Percentiles rank a stretch among this genome's conserved stretches.
Conservation (phyloP, 2,888 invertebrate genomes). For the Spisula solida region DNA sequence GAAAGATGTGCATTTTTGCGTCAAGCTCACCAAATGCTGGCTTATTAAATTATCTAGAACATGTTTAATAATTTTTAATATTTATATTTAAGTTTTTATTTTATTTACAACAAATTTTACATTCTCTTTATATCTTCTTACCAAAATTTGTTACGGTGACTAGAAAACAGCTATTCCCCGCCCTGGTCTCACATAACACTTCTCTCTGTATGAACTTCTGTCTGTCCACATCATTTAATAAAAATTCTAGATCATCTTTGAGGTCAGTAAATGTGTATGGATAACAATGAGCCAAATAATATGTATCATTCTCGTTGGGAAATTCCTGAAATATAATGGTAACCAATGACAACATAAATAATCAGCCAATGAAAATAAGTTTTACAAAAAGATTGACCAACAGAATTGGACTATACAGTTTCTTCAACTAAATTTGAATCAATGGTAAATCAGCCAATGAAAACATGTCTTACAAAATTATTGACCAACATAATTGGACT, state of each 20-base stretch:
- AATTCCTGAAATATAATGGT: slow-evolving; percentile 83
- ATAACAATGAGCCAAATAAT: slow-evolving; percentile 87
- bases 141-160: slow-evolving; percentile 86
- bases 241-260: slow-evolving; percentile 84
- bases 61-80: too few species aligned
- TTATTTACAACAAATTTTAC: too few species aligned
- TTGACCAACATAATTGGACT: too few species aligned
- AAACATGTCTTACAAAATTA: too few species aligned
- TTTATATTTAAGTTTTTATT: too few species aligned
- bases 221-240: slow-evolving; percentile 80
- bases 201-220: slow-evolving; percentile 82
- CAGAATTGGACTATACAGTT: too few species aligned
- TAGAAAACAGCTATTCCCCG: slow-evolving; percentile 87
- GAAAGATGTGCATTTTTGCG: too few species aligned
- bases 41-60: too few species aligned
- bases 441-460: not conserved
- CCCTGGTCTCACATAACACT: slow-evolving; percentile 86
- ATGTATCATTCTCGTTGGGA: slow-evolving; percentile 83
- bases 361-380: not conserved
- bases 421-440: too few species aligned
- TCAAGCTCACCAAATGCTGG: too few species aligned
- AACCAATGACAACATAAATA: not conserved
- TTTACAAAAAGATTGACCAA: too few species aligned
- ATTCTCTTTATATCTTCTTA: slow-evolving; percentile 75
- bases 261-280: slow-evolving; percentile 87